Percentiles rank a stretch among this genome's conserved stretches.
These are phyloP conservation scores for Gryllus longicercus DNA, from an alignment of 2,888 invertebrate genomes.

Conservation along the genomic window DNA sequence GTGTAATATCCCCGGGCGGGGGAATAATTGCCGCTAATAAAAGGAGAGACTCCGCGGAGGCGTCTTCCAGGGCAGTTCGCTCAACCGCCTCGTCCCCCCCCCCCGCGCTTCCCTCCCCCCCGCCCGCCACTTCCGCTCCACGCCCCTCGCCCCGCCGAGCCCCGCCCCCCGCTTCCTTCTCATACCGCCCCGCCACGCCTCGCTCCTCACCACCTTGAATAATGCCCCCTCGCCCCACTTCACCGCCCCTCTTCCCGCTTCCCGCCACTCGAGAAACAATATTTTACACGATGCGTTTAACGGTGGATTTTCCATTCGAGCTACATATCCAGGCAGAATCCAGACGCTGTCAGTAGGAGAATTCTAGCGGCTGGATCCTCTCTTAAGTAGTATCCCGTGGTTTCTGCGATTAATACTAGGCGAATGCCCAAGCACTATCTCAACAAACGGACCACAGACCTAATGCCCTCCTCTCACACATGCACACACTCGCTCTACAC, in stretches of 20 bases:
- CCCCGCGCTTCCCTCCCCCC: background rate
- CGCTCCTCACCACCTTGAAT: background rate
- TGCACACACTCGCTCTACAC: no score
- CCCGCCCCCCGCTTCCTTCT: background rate
- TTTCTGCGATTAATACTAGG: no score
- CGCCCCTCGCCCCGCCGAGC: background rate
- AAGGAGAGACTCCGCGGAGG: background rate
- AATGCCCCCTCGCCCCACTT: background rate
- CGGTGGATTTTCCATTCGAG: no score
- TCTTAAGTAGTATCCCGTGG: no score
- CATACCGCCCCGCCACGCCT: background rate
- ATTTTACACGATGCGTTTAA: no score
- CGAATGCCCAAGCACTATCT: no score
- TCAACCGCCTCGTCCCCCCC: background rate
- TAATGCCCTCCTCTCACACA: no score
- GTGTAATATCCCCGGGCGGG: background rate
- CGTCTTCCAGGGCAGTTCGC: background rate
- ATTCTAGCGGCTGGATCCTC: no score
- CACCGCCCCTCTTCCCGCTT: background rate
- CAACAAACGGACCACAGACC: no score
- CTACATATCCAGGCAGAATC: no score
- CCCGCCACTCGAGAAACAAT: background rate
- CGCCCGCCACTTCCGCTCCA: background rate
- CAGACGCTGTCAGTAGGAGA: no score
- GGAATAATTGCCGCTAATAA: conserved; percentile 9